Conservation (phyloP, 2,797 vertebrate species). For the Parotocinclus haroldoi region DNA sequence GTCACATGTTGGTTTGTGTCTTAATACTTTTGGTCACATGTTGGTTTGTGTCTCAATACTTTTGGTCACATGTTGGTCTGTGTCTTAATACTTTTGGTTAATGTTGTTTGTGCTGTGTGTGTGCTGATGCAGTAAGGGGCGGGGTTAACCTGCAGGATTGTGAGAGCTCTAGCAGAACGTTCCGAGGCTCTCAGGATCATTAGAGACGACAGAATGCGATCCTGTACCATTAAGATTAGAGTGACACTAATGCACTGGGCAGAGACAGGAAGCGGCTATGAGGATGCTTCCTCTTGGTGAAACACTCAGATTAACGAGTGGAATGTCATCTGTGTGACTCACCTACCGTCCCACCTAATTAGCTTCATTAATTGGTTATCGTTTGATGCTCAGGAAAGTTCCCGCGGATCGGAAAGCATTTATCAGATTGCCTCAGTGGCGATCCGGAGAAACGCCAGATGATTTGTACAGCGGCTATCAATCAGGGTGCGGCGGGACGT, state of each 20-base stretch:
- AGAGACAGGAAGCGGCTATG: constrained; percentile 8
- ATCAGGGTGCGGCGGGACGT: constrained; percentile 33
- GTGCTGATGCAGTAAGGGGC: not conserved
- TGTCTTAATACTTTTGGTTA: no score
- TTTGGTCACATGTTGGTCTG: no score
- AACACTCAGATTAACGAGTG: no score
- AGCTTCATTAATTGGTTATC: constrained; percentile 1
- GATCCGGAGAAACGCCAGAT: constrained; percentile 17
- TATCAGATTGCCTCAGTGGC: no score
- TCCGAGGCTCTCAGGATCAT: constrained; percentile 35
- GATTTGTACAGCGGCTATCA: constrained; percentile 40
- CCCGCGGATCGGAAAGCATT: not conserved
- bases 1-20: no score
- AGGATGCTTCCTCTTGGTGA: no score
- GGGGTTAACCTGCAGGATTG: constrained; percentile 12
- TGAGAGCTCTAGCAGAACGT: constrained; percentile 14
- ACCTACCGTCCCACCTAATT: constrained; percentile 15
- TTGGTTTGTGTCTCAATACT: no score
- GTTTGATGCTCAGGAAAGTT: not conserved
- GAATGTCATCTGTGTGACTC: not conserved
- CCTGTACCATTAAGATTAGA: constrained; percentile 44
- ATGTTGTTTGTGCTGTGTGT: no score
- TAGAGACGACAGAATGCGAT: constrained; percentile 44
- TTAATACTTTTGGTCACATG: no score
- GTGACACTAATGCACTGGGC: constrained; percentile 44